Base-by-base conservation (phyloP, 2,888 invertebrate species). In the Cephus rjabovi region DNA sequence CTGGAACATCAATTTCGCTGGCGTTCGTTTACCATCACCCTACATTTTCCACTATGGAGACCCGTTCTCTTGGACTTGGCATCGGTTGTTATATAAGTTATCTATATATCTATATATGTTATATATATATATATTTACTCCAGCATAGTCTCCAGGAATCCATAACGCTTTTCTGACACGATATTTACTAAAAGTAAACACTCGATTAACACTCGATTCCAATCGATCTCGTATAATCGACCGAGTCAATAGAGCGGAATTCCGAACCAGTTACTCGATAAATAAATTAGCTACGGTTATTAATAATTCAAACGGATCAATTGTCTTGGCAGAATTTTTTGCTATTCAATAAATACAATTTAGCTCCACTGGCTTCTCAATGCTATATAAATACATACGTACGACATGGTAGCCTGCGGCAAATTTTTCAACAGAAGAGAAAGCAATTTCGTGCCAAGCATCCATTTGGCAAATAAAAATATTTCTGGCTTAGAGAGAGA, bases 1-100 rank as follows among this genome's bases (percentile, higher is more conserved):
- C 79, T 77, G 79, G 77, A 77, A 80, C 83, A 85, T 85, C 84
- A 84, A 85, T 85, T 85, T 85, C 80, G 81, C 82, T 79, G 73
- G 82, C 80, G 83, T 83, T 82, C 83, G 84, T 83, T 82, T 82
- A 80, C 69, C 81, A 77, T 80, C 76, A 80, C 76, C 77, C 80
- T 79, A 80, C 80, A 77, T 85, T 85, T 84, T 82, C 82, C 80
- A 74, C 79, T 81, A 76, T 78, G 23, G 71, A 34, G 71, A 71
- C 30, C 15, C 9, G 31, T 71, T 33, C n/a, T 23, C 30, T 30
- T 71, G 71, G 71, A 71, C 71, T 71, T 71, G 31, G 71, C 31
- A 31, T 34, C 12, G 71, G 31, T 71, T 71, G 12, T 15, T 40
- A 23, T 40, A 79, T 75, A 80, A 79, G 12, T 12, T 70, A 11